Evolutionary conservation across 2,888 invertebrate genomes (phyloP), one percentile per base, ranked within the genome.

Genomic region (Drosophila aldrichi): DNA sequence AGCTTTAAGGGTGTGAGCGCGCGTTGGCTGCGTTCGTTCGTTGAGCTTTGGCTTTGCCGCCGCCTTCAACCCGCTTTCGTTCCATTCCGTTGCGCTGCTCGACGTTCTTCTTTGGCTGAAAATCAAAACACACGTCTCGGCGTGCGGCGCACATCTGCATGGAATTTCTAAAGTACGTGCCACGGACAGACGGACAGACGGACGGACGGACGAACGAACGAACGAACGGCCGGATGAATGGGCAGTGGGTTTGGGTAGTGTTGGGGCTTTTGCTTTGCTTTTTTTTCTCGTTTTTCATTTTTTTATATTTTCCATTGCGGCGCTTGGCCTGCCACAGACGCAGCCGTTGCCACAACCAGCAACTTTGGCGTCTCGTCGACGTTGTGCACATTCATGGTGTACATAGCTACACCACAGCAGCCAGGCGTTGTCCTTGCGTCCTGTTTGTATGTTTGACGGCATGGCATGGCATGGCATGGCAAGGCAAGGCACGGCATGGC

Each of bases 71-170:
- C 48, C 49, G 32, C 36, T 9, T 41, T 55, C 79, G 85, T 85
- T 82, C 84, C 84, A 77, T 82, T 77, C 75, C 79, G 71, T 66
- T 40, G 40, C 32, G 71, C 62, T 20, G 49, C 40, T 52, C 46
- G 48, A 48, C 63, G 58, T 61, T 66, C 59, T 76, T 77, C 74
- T 71, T 64, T 76, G 81, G 80, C 79, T 81, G 82, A 89, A 89
- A 89, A 89, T 89, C 90, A 89, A 90, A 89, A 89, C 89, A 90
- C 90, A 88, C 89, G 86, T 90, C 82, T 83, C 86, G 84, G 78
- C 81, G 89, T 88, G 79, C 71, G 81, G 81, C 84, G 89, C 89
- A 86, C 89, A 89, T 82, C 84, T 90, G 89, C 79, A 86, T 89
- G 79, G 83, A 88, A 89, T 86, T 85, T 88, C 86, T 78, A 83